Base-by-base conservation (phyloP, 2,797 vertebrate genomes). In the Podarcis lilfordi region DNA sequence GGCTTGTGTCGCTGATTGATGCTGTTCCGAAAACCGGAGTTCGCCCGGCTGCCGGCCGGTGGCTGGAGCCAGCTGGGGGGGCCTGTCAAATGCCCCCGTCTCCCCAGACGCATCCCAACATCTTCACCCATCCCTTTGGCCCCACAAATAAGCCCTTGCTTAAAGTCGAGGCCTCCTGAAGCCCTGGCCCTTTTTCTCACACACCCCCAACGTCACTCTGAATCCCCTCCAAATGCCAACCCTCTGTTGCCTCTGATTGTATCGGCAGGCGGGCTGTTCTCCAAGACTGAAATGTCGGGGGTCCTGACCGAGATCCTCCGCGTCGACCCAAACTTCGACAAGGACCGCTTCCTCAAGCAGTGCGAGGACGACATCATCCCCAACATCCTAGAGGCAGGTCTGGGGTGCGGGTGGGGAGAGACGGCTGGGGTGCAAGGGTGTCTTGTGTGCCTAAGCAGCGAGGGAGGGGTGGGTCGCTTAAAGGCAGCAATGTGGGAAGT, bases 261-360 rank as follows among this genome's bases (percentile, higher is more conserved):
- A 64, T 40, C 21, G 6, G 15, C 89, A 99, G 99, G 99, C 45
- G 98, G 98, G 0, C 92, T 99, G 72, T 99, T 99, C 96, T 99
- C 98, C 2, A 99, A 99, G 96, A 99, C 99, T 0, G 99, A 99
- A 89, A 98, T 99, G 98, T 99, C 99, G 0, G 98, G 99, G 91
- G 99, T 99, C 2, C 94, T 99, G 82, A 99, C 98, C 0, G 98
- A 99, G 96, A 99, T 99, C 92, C 96, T 99, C 74, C 98, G 97
- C 61, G 98, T 96, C 72, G 99, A 99, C 93, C 98, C 98, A 0
- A 96, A 96, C 85, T 99, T 99, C 3, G 98, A 99, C 94, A 99
- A 98, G 94, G 98, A 99, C 75, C 97, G 95, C 0, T 99, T 99
- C 94, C 96, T 99, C 59, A 97, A 97, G 90, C 98, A 98, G 68